Evolutionary conservation across 2,888 invertebrate genomes (phyloP), one percentile per base, ranked within the genome.

Genomic region (Hypolimnas misippus): DNA sequence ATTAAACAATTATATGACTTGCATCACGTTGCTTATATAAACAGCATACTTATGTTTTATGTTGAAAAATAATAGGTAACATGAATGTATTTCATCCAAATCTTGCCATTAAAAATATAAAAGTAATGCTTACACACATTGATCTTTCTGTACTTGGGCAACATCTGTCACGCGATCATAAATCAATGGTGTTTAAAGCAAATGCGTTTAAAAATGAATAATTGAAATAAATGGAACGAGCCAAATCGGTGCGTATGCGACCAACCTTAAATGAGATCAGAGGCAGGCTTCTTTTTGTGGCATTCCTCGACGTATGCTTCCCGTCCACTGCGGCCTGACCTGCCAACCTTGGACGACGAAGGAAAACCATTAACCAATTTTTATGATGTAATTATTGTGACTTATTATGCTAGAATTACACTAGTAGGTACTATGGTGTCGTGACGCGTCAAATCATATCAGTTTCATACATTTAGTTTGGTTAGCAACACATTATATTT

Each of bases 291-390:
- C 63, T 67, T 62, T 64, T 58, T 62, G 59, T 44, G 29, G 38
- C 55, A 49, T 62, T 59, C 33, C 16, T 58, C 21, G 44, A 21
- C 21, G 21, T 57, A 46, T 46, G 66, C 67, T 70, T 70, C 65
- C 67, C 68, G 64, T 65, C 59, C 59, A 56, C 54, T 62, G 69
- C 67, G 68, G 72, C 68, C 66, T 77, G 77, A 77, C 79, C 78
- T 65, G 76, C 58, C 75, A 75, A 71, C 79, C 79, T 80, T 77
- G 76, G 68, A 66, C 56, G 65, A 59, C 67, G 66, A 40, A 55
- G 51, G 55, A 63, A 40, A 57, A 31, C 25, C 5, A 42, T 40
- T 58, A 46, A 58, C 40, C 14, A 46, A 49, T 16, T 21, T 33
- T 40, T 51, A 52, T 63, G 40, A 53, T 40, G 29, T 49, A 46